Percentiles rank a stretch among this genome's conserved stretches.
Evolutionary conservation across 2,797 vertebrate species (phyloP).

Genomic region (Allobates femoralis): DNA sequence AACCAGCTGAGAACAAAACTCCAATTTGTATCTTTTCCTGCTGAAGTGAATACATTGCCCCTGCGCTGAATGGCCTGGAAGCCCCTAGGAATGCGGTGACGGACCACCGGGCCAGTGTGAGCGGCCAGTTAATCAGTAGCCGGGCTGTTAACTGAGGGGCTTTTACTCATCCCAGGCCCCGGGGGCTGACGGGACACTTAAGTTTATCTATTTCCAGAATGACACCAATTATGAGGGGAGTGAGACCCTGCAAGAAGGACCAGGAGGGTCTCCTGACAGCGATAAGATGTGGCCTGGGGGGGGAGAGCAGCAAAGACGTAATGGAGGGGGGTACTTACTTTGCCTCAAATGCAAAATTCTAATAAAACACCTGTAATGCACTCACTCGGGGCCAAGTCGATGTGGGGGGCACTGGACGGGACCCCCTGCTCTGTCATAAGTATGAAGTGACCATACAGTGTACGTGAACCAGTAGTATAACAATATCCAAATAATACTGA

Average conservation of each 20-base stretch:
- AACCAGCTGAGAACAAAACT: slow-evolving; percentile 24
- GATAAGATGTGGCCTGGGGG: slow-evolving; percentile 13
- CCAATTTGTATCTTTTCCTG: slow-evolving; percentile 41
- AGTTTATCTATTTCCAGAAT: slow-evolving; percentile 37
- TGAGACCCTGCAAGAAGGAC: slow-evolving; percentile 24
- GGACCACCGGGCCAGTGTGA: not conserved
- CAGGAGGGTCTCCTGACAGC: slow-evolving; percentile 42
- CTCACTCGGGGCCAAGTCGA: not conserved
- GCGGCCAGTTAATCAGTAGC: slow-evolving; percentile 53
- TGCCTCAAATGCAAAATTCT: not conserved
- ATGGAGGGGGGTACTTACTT: not conserved
- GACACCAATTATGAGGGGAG: slow-evolving; percentile 45
- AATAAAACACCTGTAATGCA: not conserved
- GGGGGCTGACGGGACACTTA: slow-evolving; percentile 32
- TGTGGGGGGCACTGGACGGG: not conserved
- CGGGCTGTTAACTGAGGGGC: slow-evolving; percentile 54
- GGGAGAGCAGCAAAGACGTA: slow-evolving; percentile 22
- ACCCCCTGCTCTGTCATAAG: not conserved
- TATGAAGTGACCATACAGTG: not conserved
- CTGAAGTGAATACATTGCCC: not conserved
- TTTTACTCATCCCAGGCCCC: slow-evolving; percentile 55
- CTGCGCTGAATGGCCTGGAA: slow-evolving; percentile 27
- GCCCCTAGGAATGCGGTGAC: slow-evolving; percentile 29
- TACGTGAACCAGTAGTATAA: not conserved
- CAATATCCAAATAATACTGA: not conserved